Percentiles rank a stretch among this genome's conserved stretches.
Evolutionary conservation across 2,888 invertebrate genomes (phyloP).

Genomic region (Machimus rusticus): DNA sequence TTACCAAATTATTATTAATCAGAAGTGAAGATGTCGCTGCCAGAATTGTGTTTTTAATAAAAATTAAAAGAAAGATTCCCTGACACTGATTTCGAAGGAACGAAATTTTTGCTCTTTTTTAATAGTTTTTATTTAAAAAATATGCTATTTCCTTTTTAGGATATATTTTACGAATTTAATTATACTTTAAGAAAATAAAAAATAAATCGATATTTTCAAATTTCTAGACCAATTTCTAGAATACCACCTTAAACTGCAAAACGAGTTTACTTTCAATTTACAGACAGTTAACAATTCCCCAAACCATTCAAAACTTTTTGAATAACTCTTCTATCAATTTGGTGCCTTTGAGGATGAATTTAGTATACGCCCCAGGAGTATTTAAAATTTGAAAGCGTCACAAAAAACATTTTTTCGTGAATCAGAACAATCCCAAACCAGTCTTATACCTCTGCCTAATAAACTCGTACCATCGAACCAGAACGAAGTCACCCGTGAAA

Average conservation of each 20-base stretch:
- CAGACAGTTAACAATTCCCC: not conserved
- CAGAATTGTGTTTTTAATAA: too few species aligned
- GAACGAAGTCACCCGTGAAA: not conserved
- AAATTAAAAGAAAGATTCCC: too few species aligned
- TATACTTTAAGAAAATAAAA: too few species aligned
- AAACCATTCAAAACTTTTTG: not conserved
- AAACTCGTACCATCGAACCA: not conserved
- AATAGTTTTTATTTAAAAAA: too few species aligned
- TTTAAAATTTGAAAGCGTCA: not conserved
- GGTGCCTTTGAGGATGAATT: not conserved
- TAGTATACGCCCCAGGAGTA: not conserved
- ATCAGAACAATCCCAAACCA: not conserved
- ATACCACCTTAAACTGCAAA: not conserved
- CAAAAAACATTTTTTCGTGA: not conserved
- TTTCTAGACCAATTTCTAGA: too few species aligned
- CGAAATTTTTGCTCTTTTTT: too few species aligned
- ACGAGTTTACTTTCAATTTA: not conserved
- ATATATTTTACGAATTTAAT: too few species aligned
- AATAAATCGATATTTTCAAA: too few species aligned
- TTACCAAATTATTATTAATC: too few species aligned
- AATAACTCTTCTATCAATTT: not conserved
- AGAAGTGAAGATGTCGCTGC: too few species aligned
- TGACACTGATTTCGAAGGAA: too few species aligned
- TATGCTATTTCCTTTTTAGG: too few species aligned
- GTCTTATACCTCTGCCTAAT: not conserved